Percentiles rank a stretch among this genome's conserved stretches.
Conservation (phyloP, 2,888 invertebrate species). For the Ormyrus rosae region DNA sequence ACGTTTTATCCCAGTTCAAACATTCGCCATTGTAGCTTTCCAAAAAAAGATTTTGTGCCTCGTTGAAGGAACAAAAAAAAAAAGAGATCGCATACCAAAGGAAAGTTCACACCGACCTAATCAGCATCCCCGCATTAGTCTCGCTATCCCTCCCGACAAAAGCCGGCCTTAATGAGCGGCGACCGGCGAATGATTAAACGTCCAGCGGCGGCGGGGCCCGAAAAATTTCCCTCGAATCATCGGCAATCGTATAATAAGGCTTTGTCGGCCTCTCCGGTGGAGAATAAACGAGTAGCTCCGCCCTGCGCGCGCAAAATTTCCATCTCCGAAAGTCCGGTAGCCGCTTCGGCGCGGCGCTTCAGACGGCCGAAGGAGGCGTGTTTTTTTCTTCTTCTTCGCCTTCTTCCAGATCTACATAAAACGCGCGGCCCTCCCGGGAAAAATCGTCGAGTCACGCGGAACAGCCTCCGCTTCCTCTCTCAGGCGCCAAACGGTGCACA, state of each 20-base stretch:
- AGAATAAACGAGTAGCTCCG: constrained; percentile 41
- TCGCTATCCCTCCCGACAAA: constrained; percentile 1
- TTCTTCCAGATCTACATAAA: constrained; percentile 65
- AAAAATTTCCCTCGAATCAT: constrained; percentile 45
- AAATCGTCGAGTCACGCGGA: constrained; percentile 68
- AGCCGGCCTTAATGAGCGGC: constrained; percentile 19
- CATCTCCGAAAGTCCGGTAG: constrained; percentile 45
- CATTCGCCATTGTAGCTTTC: not conserved
- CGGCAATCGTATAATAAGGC: constrained; percentile 32
- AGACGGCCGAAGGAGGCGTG: constrained; percentile 45
- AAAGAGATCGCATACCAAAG: not conserved
- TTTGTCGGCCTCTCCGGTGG: constrained; percentile 11
- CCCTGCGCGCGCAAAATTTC: constrained; percentile 47
- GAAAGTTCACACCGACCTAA: constrained; percentile 18
- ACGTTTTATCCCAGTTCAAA: not conserved
- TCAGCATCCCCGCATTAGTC: constrained; percentile 19
- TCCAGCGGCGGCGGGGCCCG: not conserved
- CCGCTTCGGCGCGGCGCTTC: constrained; percentile 33
- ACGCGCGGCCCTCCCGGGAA: constrained; percentile 58
- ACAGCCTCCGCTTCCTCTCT: constrained; percentile 36
- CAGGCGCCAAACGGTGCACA: constrained; percentile 60
- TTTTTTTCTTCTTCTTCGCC: constrained; percentile 43
- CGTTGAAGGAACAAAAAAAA: not conserved
- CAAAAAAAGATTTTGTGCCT: constrained; percentile 10
- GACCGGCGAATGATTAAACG: constrained; percentile 24